Evolutionary conservation across 2,888 invertebrate species (phyloP), one percentile per base, ranked within the genome.

Genomic region (Ectemnius continuus): DNA sequence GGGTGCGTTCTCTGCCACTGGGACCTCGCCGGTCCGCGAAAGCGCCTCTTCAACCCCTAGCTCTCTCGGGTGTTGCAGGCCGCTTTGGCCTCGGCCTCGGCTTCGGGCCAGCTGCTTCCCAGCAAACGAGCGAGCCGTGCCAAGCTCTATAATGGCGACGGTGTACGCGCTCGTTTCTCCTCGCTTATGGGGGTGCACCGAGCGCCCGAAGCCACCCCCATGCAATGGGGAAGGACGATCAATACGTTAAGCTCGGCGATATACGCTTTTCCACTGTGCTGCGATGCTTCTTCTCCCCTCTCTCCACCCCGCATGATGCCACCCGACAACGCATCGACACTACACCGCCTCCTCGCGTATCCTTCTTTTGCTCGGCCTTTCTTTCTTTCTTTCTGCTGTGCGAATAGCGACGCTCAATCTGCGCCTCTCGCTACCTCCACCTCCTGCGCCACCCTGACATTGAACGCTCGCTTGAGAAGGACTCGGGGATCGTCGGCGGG

Each of bases 151-250:
- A 82, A 84, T 84, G 85, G 85, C 85, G 84, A 75, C 78, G 83
- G 72, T 68, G 71, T 67, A 36, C 36, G 8, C 36, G 36, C 36
- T 36, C 36, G 36, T 36, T 11, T 2, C 36, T 11, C 61, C 73
- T 52, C 61, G 75, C 70, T 68, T 76, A 84, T 85, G 84, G 84
- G 84, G 84, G 75, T 78, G 52, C 59, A 78, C 63, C 71, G 79
- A 70, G 80, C 73, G 75, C 75, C 78, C 70, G 82, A 83, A 82
- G 79, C 83, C 85, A 85, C 85, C 88, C 88, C 88, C 88, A 85
- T 88, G 84, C 82, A 81, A 83, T 75, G 80, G 85, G 85, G 85
- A 85, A 86, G 79, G 70, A 16, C 88, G 88, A 88, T 88, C 88
- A 88, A 88, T 88, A 87, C 82, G 80, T 70, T 52, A 75, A 73